Base-by-base conservation (phyloP, 2,113 vertebrate genomes). In the Erpornis zantholeuca region DNA sequence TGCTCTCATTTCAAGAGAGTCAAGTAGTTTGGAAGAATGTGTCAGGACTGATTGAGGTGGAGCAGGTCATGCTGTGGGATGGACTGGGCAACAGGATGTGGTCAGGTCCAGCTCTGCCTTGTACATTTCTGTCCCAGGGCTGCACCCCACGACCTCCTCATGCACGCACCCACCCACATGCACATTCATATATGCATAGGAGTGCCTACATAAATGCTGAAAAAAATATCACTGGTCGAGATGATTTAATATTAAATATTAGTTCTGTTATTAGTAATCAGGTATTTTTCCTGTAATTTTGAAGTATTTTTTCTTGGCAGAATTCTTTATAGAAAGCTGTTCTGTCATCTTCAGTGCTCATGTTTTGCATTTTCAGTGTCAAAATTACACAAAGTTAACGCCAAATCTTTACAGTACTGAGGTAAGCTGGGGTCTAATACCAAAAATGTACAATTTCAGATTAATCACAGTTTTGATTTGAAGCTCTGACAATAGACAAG, bases 401-500 rank as follows among this genome's bases (percentile, higher is more conserved):
- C 29, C 63, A 86, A 77, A 68, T 42, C 56, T 90, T 88, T 91
- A 76, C 35, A 81, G 59, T 23, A 45, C 42, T 75, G 86, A 88
- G 69, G 64, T 96, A 64, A 86, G 23, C 40, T 81, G 36, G 49
- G 47, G n/a, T 75, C 77, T 96, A 59, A 81, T 54, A 44, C 24
- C 3, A 87, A 73, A 94, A 92, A 90, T 70, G 71, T 88, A 65
- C 76, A 60, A 44, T 86, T 90, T 70, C 82, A 47, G n/a, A 78
- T 86, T 81, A 97, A 86, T 90, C 72, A 78, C 27, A 81, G 86
- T 86, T 94, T 93, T 88, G 91, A 59, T 90, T 53, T 92, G 71
- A 81, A 83, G n/a, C 16, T 83, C 60, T 94, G 86, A 94, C 56
- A 95, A 94, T 77, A 92, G 72, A 71, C 86, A 86, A 65, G 88